A percentile compares a stretch with the other conserved stretches of the same genome.
These are phyloP conservation scores for Oscheius sp. DNA, from an alignment of 2,888 invertebrate species.

Conservation along the genomic window DNA sequence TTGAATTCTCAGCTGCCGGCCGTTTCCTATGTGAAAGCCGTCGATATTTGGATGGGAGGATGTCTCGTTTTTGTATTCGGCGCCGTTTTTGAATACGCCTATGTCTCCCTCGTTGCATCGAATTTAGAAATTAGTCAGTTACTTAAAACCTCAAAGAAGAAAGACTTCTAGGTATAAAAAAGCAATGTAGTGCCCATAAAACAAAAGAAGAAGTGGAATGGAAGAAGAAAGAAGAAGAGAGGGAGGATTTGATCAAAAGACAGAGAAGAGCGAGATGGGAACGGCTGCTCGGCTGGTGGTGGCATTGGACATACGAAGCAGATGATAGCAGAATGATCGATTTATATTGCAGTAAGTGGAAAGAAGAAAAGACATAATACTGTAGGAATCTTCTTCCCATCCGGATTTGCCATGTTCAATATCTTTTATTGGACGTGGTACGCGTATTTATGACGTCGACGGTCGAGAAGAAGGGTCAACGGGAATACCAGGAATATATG, in stretches of 20 bases:
- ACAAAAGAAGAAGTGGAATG: not conserved
- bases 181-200: not conserved
- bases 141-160: not conserved
- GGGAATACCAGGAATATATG: too few relatives aligned
- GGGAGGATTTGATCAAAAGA: not conserved
- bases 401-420: slow-evolving; percentile 6
- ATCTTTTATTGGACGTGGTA: slow-evolving; percentile 29
- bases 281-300: slow-evolving; percentile 14
- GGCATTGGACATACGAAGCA: slow-evolving; percentile 23
- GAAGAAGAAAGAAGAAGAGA: slow-evolving; percentile 8
- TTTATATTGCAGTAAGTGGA: slow-evolving; percentile 2
- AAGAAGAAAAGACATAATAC: not conserved
- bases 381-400: slow-evolving; percentile 27
- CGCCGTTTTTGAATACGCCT: slow-evolving; percentile 32
- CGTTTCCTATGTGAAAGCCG: slow-evolving; percentile 35
- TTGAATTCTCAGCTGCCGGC: slow-evolving; percentile 26
- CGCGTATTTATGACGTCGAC: too few relatives aligned
- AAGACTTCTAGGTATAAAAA: not conserved
- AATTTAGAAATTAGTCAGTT: slow-evolving; percentile 22
- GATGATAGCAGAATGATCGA: slow-evolving; percentile 28
- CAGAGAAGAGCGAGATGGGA: not conserved
- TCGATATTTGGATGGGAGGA: slow-evolving; percentile 34
- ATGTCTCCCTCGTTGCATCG: slow-evolving; percentile 22
- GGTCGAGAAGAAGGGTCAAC: too few relatives aligned
- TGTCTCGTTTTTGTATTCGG: slow-evolving; percentile 29